Base-by-base conservation (phyloP, 2,113 vertebrate genomes). In the Alethe castanea region DNA sequence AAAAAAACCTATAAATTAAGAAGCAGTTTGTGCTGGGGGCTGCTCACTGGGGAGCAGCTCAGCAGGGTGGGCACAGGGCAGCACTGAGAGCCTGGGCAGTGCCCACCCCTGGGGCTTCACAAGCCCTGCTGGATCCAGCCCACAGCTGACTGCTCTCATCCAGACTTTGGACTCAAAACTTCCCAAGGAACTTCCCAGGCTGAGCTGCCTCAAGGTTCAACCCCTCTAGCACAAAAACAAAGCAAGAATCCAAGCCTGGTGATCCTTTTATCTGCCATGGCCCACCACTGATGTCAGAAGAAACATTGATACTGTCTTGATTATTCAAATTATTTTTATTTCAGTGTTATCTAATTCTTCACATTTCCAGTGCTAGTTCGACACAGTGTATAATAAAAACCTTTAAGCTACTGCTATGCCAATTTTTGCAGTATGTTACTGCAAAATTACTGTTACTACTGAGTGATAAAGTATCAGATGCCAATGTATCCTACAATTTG, bases 191-290 rank as follows among this genome's bases (percentile, higher is more conserved):
- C 28, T 20, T 42, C 59, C 61, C 57, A 52, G 1, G 14, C 6
- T 15, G n/a, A 65, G 14, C n/a, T 17, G 45, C 29, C 31, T 13
- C 53, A 16, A 1, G 5, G 8, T 6, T 24, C 1, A 7, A 26
- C n/a, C 59, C 33, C 56, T 38, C 14, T 7, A 38, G 31, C 42
- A 64, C 18, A 40, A 47, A 56, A 35, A 62, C 2, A 52, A 84
- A 35, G 35, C 18, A 26, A 48, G n/a, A 31, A 45, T 11, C 45
- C 31, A 64, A 24, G 9, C 36, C 48, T 48, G 4, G 17, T 14
- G 28, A 59, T 29, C 18, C n/a, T 64, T 14, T 0, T 1, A 52
- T 6, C 4, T 29, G 44, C 23, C 20, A 10, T 1, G 59, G 35
- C 44, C 69, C 1, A 0, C 13, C 23, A 50, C 17, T 33, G 65